A percentile compares a stretch with the other conserved stretches of the same genome.
Evolutionary conservation across 2,113 vertebrate species (phyloP).

Genomic region (Hipposideros armiger): DNA sequence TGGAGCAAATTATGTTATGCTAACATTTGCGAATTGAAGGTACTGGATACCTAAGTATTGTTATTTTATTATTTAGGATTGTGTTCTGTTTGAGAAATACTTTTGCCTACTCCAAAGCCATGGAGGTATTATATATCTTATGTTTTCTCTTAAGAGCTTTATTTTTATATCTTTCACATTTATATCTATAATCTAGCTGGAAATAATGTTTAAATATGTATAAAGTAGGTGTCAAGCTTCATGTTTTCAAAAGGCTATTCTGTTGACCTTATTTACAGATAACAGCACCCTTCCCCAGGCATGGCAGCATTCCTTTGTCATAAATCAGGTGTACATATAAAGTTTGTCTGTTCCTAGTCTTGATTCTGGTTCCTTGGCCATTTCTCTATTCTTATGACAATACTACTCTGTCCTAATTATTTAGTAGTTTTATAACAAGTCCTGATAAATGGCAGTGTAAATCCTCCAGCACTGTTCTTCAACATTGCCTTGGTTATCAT

Average conservation of each 20-base stretch:
- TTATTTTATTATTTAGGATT: conserved; percentile 16
- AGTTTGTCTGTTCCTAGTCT: not conserved
- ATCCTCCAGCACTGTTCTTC: not conserved
- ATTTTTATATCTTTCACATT: not conserved
- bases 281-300: accelerated
- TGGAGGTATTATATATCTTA: not conserved
- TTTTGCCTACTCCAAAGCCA: not conserved
- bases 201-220: not conserved
- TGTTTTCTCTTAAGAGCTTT: not conserved
- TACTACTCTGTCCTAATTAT: not conserved
- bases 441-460: not conserved
- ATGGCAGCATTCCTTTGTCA: not conserved
- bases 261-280: not conserved
- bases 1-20: not conserved
- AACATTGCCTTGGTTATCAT: not conserved
- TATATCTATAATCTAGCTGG: not conserved
- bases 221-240: not conserved
- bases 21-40: not conserved
- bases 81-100: not conserved
- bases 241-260: not conserved
- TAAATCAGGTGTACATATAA: not conserved
- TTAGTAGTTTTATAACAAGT: conserved; percentile 14
- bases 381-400: not conserved
- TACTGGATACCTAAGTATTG: not conserved
- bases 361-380: not conserved